A percentile compares a stretch with the other conserved stretches of the same genome.
Conservation (phyloP, 2,888 invertebrate species). For the Drosophila borealis region DNA sequence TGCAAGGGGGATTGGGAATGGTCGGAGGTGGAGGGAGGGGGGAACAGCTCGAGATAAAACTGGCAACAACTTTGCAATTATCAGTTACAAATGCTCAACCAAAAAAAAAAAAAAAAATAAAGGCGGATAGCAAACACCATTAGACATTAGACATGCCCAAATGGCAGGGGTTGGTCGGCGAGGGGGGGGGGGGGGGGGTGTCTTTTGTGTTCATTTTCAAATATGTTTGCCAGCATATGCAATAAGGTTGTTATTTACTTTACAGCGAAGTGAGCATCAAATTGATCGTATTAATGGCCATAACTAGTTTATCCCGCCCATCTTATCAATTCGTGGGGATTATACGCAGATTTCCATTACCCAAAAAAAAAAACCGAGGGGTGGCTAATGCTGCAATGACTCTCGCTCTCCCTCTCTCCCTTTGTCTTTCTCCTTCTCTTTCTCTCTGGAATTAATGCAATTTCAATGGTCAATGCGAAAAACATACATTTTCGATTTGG, state of each 20-base stretch:
- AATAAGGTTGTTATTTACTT: conserved; percentile 83
- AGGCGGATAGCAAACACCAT: conserved; percentile 69
- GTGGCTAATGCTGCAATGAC: conserved; percentile 21
- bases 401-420: neutral
- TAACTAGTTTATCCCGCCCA: conserved; percentile 85
- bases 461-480: conserved; percentile 79
- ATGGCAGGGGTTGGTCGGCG: neutral
- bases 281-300: conserved; percentile 85
- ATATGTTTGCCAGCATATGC: conserved; percentile 71
- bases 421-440: neutral
- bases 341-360: conserved; percentile 84
- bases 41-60: conserved; percentile 22
- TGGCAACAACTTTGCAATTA: conserved; percentile 71
- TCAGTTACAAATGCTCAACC: conserved; percentile 68
- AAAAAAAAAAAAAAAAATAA: conserved; percentile 7
- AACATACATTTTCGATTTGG: conserved; percentile 83
- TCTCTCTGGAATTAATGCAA: conserved; percentile 74
- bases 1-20: too few species aligned
- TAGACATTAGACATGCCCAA: conserved; percentile 52
- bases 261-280: conserved; percentile 84
- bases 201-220: conserved; percentile 14
- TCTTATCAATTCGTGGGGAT: conserved; percentile 84
- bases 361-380: conserved; percentile 16
- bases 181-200: conserved; percentile 24
- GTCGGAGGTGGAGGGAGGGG: neutral